phyloP scores from a whole-genome alignment of 2,113 vertebrate species.

The Aegithalos caudatus region DNA sequence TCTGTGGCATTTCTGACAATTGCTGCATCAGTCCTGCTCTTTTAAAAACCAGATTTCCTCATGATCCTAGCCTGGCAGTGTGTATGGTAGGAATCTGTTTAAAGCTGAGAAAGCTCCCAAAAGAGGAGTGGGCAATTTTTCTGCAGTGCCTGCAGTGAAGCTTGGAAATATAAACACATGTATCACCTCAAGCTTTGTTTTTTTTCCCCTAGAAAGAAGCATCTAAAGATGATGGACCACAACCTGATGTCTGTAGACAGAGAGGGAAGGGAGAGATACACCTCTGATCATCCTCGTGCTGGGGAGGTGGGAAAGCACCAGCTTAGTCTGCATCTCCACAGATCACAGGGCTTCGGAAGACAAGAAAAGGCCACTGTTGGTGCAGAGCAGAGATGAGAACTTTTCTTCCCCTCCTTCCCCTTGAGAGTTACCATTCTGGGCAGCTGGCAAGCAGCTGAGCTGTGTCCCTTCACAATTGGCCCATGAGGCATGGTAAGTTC shows the following conservation, averaged over 20 bases:
- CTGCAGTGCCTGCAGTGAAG: background rate
- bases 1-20: constrained; percentile 50
- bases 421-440: background rate
- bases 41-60: constrained; percentile 31
- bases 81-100: background rate
- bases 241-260: constrained; percentile 4
- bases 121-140: background rate
- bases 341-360: background rate
- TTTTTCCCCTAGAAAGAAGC: background rate
- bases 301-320: background rate
- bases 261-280: background rate
- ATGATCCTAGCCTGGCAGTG: background rate
- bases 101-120: background rate
- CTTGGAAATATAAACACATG: background rate
- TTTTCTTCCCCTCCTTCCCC: background rate
- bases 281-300: background rate
- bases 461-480: background rate
- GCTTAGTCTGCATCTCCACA: background rate
- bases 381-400: background rate
- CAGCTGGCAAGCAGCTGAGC: constrained; percentile 40
- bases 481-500: background rate
- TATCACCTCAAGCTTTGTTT: background rate
- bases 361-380: background rate
- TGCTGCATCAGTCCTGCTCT: background rate
- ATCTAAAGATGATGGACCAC: background rate